Evolutionary conservation across 2,888 invertebrate species (phyloP), one percentile per base, ranked within the genome.

Genomic region (Ochlodes sylvanus): DNA sequence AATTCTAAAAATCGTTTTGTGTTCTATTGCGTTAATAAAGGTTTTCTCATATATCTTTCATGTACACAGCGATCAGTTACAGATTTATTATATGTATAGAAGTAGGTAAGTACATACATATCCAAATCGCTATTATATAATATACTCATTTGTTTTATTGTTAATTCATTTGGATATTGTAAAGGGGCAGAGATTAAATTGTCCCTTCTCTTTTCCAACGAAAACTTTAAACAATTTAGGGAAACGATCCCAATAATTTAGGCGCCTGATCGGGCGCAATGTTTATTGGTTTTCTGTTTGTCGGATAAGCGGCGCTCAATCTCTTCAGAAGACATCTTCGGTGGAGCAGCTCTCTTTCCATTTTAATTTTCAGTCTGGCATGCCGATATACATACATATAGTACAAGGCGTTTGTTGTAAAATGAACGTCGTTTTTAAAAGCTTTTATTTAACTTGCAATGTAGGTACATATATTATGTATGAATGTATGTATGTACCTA

Each of bases 381-480:
- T 76, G 75, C 75, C 78, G 76, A 80, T 80, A 76, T 76, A 52
- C 19, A 47, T 9, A 9, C n/a, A n/a, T n/a, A n/a, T n/a, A 7
- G 68, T 73, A 69, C 78, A 79, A 80, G 80, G 75, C 74, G 75
- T 76, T 76, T 76, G 75, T 79, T 80, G 85, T 77, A 83, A 81
- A 85, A 81, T 78, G 80, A 80, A 78, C 79, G 78, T 79, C 74
- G 75, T 77, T 84, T 87, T 86, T n/a, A n/a, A n/a, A n/a, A n/a
- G n/a, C n/a, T n/a, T n/a, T n/a, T n/a, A n/a, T n/a, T n/a, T n/a
- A n/a, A n/a, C n/a, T n/a, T n/a, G n/a, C n/a, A n/a, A n/a, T n/a
- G n/a, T n/a, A n/a, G n/a, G n/a, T n/a, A n/a, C n/a, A n/a, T n/a
- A n/a, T n/a, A n/a, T n/a, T n/a, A n/a, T n/a, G n/a, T n/a, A n/a